phyloP scores from a whole-genome alignment of 2,888 invertebrate genomes.

The Drosophila atripex region DNA sequence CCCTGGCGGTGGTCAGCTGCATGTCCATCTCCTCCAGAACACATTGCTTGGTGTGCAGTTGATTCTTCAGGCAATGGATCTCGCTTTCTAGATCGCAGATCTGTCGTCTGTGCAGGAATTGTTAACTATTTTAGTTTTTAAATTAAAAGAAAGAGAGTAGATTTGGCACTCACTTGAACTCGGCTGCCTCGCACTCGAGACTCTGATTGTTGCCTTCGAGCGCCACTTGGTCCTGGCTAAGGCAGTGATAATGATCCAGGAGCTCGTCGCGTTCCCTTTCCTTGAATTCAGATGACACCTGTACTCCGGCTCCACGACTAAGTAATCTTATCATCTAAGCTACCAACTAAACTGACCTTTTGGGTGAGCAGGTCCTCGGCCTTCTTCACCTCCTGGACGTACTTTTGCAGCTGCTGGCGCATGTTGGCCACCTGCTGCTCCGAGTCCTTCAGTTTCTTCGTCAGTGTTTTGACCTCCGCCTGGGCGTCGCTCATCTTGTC shows the following conservation, averaged over 20 bases:
- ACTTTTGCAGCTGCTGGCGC: conserved; percentile 91
- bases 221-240: conserved; percentile 90
- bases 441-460: conserved; percentile 88
- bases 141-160: background rate
- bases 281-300: conserved; percentile 83
- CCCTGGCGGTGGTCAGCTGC: conserved; percentile 85
- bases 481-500: conserved; percentile 88
- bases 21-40: conserved; percentile 85
- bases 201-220: conserved; percentile 92
- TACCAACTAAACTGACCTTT: conserved; percentile 84
- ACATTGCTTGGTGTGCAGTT: conserved; percentile 85
- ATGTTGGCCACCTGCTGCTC: conserved; percentile 89
- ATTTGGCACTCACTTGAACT: conserved; percentile 85
- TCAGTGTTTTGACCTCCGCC: conserved; percentile 86
- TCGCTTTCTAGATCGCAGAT: conserved; percentile 86
- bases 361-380: conserved; percentile 90
- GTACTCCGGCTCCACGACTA: conserved; percentile 26
- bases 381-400: conserved; percentile 91
- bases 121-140: background rate
- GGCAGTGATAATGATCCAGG: conserved; percentile 90
- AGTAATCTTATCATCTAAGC: conserved; percentile 32
- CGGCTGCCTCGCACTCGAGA: conserved; percentile 90
- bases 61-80: conserved; percentile 87
- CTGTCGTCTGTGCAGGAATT: conserved; percentile 80
- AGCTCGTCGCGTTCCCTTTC: conserved; percentile 92